Evolutionary conservation across 1,140 invertebrate genomes (phyloP), one percentile per base, ranked within the genome.

Genomic region (Bombus confusus): DNA sequence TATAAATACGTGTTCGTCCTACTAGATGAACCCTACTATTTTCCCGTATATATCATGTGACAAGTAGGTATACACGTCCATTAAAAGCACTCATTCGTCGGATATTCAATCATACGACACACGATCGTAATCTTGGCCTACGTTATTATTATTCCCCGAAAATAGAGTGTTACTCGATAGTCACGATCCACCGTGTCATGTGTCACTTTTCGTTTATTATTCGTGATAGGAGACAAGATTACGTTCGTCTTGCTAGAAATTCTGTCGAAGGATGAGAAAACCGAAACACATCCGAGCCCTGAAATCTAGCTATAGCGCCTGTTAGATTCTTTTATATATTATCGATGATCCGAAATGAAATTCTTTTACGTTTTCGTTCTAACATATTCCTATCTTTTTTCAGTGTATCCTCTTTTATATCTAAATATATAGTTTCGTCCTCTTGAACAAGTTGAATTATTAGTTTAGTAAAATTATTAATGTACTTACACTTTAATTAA

Each of bases 111-210:
- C 73, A 69, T 41, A 25, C 57, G 72, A 83, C 43, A 22, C 62
- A 28, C 64, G 77, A 80, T 85, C 62, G 34, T 89, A 87, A 84
- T 87, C 88, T 71, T 18, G 68, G 41, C 34, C 64, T 78, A 34
- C 81, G 74, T 83, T 86, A 82, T 90, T 89, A 90, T 90, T 87
- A 89, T 89, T 64, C 68, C 57, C 31, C 39, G 81, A 83, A 89
- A 89, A 85, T 81, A 80, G 81, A 34, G 66, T 47, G 88, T 81
- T 77, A 89, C 78, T 87, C 73, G 85, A 90, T 90, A 87, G 80
- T 87, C 73, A 47, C 68, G 69, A 57, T 87, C 25, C 25, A 78
- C 88, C 87, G 62, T 52, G 80, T 89, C 88, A 80, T 73, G 57
- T 62, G 80, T 89, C 88, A 80, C 73, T 80, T 80, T 78, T 86